Evolutionary conservation across 2,888 invertebrate species (phyloP).

Genomic region (Blastobasis lacticolella): DNA sequence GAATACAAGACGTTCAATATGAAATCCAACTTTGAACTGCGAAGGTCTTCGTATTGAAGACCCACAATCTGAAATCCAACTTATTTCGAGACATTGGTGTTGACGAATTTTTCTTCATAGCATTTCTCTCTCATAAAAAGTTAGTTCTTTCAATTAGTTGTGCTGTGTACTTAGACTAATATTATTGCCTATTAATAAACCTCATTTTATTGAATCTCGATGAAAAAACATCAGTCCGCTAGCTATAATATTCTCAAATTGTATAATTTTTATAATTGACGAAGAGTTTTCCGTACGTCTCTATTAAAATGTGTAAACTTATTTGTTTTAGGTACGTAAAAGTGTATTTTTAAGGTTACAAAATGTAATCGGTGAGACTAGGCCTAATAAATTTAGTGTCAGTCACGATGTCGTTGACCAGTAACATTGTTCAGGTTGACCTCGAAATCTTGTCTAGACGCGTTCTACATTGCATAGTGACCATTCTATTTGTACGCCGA

Average conservation of each 20-base stretch:
- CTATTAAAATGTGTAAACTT: too few relatives aligned
- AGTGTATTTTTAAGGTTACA: too few relatives aligned
- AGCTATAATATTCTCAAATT: conserved; percentile 23
- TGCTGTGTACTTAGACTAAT: conserved; percentile 69
- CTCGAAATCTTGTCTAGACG: too few relatives aligned
- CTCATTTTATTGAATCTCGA: conserved; percentile 58
- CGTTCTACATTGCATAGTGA: too few relatives aligned
- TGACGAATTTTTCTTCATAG: conserved; percentile 46
- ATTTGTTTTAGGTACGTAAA: too few relatives aligned
- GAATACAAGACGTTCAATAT: too few relatives aligned
- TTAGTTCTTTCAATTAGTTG: conserved; percentile 66
- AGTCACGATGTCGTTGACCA: too few relatives aligned
- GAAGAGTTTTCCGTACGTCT: too few relatives aligned
- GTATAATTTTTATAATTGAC: too few relatives aligned
- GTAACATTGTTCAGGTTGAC: too few relatives aligned
- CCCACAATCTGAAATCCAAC: conserved; percentile 2
- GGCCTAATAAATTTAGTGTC: too few relatives aligned
- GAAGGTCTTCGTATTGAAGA: neutral
- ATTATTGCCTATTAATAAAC: conserved; percentile 36
- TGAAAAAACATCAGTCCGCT: conserved; percentile 58
- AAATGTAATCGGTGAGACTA: too few relatives aligned
- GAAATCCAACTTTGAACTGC: neutral
- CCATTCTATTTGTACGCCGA: conserved; percentile 31
- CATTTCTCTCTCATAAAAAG: conserved; percentile 43
- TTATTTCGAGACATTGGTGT: conserved; percentile 37